A percentile compares a stretch with the other conserved stretches of the same genome.
Evolutionary conservation across 2,888 invertebrate species (phyloP).

Genomic region (Empis stercorea): DNA sequence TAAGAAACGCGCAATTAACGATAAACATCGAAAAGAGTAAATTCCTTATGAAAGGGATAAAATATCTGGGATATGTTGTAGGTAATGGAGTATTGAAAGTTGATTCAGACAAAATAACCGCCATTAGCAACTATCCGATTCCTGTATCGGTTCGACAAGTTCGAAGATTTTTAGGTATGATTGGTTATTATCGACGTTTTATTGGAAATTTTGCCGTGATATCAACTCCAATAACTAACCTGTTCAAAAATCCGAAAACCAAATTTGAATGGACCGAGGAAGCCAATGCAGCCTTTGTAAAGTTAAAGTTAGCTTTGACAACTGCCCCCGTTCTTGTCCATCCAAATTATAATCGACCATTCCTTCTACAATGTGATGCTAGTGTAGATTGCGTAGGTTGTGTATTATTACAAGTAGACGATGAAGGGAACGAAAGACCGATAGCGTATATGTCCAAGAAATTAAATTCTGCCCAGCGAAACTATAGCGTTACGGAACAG

Average conservation of each 20-base stretch:
- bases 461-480: too few relatives aligned
- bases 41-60: constrained; percentile 8
- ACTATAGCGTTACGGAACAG: constrained; percentile 6
- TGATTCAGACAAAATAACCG: constrained; percentile 9
- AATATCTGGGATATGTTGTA: constrained; percentile 11
- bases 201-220: constrained; percentile 9
- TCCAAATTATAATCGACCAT: constrained; percentile 6
- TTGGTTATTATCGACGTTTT: constrained; percentile 14
- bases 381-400: constrained; percentile 6
- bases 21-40: too few relatives aligned
- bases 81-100: constrained; percentile 9
- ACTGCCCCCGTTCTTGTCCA: constrained; percentile 2
- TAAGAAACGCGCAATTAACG: constrained; percentile 10
- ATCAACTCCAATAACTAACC: constrained; percentile 6
- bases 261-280: constrained; percentile 1
- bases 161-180: constrained; percentile 12
- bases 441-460: constrained; percentile 9
- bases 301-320: constrained; percentile 1
- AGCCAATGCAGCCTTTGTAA: constrained; percentile 4
- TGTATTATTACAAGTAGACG: constrained; percentile 10
- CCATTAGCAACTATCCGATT: constrained; percentile 10
- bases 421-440: constrained; percentile 7
- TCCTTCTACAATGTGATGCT: constrained; percentile 2
- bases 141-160: constrained; percentile 12
- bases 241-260: not conserved